A percentile compares a stretch with the other conserved stretches of the same genome.
These are phyloP conservation scores for Meiosimyza decipiens DNA, from an alignment of 2,888 invertebrate species.

Conservation along the genomic window DNA sequence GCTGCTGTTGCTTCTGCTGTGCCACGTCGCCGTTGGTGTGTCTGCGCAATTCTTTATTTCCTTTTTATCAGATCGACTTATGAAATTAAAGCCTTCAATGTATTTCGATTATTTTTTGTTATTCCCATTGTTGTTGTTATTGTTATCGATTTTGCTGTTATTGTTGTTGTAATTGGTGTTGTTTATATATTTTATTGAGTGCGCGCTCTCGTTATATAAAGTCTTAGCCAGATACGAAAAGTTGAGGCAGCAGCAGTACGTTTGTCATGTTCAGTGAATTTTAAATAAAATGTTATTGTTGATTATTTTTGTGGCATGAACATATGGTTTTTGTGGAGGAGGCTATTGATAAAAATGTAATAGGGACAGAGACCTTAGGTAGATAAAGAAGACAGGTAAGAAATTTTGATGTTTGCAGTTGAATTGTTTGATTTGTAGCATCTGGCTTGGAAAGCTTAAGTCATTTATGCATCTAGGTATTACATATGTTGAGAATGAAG, in stretches of 20 bases:
- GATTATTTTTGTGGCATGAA: neutral
- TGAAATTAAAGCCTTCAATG: slow-evolving; percentile 29
- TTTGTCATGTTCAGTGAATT: slow-evolving; percentile 19
- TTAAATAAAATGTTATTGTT: neutral
- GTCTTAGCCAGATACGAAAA: neutral
- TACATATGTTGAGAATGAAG: too few relatives aligned
- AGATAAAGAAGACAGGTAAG: too few relatives aligned
- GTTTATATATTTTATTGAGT: slow-evolving; percentile 24
- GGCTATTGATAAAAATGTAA: too few relatives aligned
- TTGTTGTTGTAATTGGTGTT: slow-evolving; percentile 19
- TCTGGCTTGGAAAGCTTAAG: too few relatives aligned
- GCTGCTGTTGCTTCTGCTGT: slow-evolving; percentile 45
- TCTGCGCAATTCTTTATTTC: slow-evolving; percentile 22
- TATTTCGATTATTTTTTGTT: slow-evolving; percentile 19
- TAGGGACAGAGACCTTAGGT: too few relatives aligned
- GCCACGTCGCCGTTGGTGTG: slow-evolving; percentile 7
- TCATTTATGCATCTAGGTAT: too few relatives aligned
- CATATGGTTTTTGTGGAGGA: neutral
- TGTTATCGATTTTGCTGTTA: slow-evolving; percentile 16
- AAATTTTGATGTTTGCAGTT: too few relatives aligned
- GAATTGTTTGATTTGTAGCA: too few relatives aligned
- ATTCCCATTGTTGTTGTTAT: slow-evolving; percentile 22
- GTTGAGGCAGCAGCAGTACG: slow-evolving; percentile 3
- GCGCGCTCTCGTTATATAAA: slow-evolving; percentile 2
- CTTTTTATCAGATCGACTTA: slow-evolving; percentile 32